phyloP scores from a whole-genome alignment of 2,113 vertebrate species.

The Petrocephalus zakoni region DNA sequence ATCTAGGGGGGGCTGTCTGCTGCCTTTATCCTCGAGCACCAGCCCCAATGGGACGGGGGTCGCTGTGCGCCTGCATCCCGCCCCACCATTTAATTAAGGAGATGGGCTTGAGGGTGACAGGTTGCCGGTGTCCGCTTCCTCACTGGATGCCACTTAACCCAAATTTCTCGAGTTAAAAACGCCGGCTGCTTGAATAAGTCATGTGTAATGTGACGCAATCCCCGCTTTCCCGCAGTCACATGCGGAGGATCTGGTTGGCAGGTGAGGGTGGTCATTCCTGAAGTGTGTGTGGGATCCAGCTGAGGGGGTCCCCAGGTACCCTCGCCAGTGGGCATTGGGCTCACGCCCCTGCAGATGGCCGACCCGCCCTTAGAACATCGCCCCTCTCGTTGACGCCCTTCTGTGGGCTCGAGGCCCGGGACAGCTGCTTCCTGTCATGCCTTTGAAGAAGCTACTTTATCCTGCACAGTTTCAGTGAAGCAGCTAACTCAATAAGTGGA shows the following conservation, averaged over 20 bases:
- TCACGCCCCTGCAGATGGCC: not conserved
- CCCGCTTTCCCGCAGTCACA: not conserved
- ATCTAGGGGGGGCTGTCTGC: not conserved
- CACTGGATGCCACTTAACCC: not conserved
- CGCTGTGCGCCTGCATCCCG: not conserved
- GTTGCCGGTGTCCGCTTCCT: not conserved
- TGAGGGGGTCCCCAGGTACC: not conserved
- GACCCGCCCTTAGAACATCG: not conserved
- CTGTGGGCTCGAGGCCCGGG: not conserved
- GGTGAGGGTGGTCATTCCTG: not conserved
- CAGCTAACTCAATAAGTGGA: not conserved
- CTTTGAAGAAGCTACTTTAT: not conserved
- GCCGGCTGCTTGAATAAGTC: not conserved
- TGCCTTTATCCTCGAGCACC: not conserved
- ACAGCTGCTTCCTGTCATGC: not conserved
- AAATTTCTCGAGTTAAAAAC: not conserved
- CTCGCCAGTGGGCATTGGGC: not conserved
- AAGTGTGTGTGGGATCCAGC: not conserved
- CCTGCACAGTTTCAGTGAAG: not conserved
- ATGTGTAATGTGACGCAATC: not conserved
- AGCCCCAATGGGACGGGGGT: not conserved
- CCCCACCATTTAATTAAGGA: not conserved
- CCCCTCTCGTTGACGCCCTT: not conserved
- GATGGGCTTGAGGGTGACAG: not conserved
- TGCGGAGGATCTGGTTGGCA: not conserved